phyloP scores from a whole-genome alignment of 1,140 invertebrate species.

The Lordiphosa mommai region DNA sequence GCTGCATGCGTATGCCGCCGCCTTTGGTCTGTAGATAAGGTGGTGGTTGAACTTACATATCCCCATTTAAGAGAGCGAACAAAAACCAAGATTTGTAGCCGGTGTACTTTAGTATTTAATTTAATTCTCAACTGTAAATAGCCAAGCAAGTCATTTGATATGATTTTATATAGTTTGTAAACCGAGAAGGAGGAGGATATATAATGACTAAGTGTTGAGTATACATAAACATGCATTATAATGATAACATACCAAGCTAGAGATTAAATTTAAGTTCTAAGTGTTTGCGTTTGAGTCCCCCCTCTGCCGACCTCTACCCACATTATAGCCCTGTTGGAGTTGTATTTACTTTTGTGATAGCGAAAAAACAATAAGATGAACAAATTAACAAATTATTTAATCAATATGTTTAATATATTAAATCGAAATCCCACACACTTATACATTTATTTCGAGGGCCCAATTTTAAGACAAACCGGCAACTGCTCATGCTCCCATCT shows the following conservation, averaged over 20 bases:
- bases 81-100: conserved; percentile 20
- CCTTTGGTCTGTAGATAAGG: conserved; percentile 49
- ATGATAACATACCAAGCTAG: conserved; percentile 32
- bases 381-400: conserved; percentile 56
- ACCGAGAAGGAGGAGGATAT: conserved; percentile 18
- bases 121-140: conserved; percentile 47
- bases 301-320: conserved; percentile 5
- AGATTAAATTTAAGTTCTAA: conserved; percentile 50
- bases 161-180: conserved; percentile 48
- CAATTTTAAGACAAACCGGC: conserved; percentile 37
- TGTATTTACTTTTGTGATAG: conserved; percentile 76
- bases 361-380: conserved; percentile 67
- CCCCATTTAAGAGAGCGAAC: conserved; percentile 10
- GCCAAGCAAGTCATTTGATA: conserved; percentile 65
- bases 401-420: conserved; percentile 23
- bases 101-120: conserved; percentile 28
- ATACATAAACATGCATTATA: conserved; percentile 52
- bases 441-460: conserved; percentile 29
- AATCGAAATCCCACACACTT: conserved; percentile 27
- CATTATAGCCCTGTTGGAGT: conserved; percentile 47
- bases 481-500: conserved; percentile 13
- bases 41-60: conserved; percentile 28
- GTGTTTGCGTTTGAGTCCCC: conserved; percentile 25
- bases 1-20: conserved; percentile 59
- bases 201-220: conserved; percentile 66